phyloP scores from a whole-genome alignment of 2,113 vertebrate species.

The Nymphicus hollandicus region DNA sequence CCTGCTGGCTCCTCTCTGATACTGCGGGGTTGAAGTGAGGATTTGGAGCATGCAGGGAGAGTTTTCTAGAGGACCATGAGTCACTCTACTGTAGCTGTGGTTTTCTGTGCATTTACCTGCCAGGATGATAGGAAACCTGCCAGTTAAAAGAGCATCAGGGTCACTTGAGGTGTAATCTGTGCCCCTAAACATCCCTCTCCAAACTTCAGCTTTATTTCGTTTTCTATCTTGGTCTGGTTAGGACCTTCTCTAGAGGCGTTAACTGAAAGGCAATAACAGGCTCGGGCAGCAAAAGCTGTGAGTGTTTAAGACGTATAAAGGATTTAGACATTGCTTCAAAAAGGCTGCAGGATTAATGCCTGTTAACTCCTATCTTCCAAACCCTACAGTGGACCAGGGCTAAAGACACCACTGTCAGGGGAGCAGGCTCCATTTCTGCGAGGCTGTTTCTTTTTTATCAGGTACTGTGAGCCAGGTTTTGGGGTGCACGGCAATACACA shows the following conservation, averaged over 20 bases:
- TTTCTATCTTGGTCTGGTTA: neutral
- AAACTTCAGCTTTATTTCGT: neutral
- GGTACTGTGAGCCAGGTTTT: rapidly evolving
- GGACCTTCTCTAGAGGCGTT: neutral
- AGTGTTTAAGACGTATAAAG: neutral
- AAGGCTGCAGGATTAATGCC: neutral
- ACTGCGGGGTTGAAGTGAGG: neutral
- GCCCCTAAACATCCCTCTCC: neutral
- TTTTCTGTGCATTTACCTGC: neutral
- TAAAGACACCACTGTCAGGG: neutral
- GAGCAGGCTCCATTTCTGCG: rapidly evolving
- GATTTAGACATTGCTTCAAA: neutral
- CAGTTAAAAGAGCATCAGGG: neutral
- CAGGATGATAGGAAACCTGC: neutral
- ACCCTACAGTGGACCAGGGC: neutral
- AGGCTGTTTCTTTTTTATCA: neutral
- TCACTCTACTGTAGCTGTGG: neutral
- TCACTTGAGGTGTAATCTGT: neutral
- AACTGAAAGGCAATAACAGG: neutral
- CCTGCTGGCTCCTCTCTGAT: neutral
- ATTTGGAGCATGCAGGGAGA: neutral
- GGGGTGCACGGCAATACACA: neutral
- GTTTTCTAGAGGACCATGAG: neutral
- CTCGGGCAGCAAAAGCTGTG: neutral
- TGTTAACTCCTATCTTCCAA: neutral